Conservation (phyloP, 2,113 vertebrate genomes). For the Falcunculus frontatus region DNA sequence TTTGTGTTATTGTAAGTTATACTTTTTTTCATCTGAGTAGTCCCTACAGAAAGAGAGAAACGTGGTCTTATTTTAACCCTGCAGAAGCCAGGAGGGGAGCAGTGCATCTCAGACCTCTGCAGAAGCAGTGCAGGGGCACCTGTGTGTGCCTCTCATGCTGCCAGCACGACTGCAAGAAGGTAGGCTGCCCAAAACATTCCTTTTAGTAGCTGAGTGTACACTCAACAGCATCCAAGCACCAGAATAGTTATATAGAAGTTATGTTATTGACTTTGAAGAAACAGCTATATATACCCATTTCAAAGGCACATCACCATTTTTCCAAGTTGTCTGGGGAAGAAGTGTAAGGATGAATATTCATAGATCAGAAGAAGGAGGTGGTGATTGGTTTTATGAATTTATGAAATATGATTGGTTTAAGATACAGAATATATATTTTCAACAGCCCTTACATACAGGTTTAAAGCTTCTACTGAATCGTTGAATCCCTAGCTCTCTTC, state of each 20-base stretch:
- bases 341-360: not conserved
- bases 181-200: not conserved
- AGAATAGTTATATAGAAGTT: not conserved
- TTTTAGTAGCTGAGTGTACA: not conserved
- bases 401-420: not conserved
- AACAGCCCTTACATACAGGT: not conserved
- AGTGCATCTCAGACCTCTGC: not conserved
- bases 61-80: not conserved
- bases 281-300: not conserved
- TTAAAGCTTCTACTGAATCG: not conserved
- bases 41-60: not conserved
- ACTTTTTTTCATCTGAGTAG: not conserved
- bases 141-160: not conserved
- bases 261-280: not conserved
- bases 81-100: not conserved
- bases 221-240: not conserved
- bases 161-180: not conserved
- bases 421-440: not conserved
- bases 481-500: not conserved
- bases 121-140: not conserved
- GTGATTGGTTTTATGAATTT: not conserved
- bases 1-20: not conserved
- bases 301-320: not conserved
- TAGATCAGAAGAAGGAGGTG: not conserved
- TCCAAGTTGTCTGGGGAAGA: not conserved